Percentiles rank a stretch among this genome's conserved stretches.
These are phyloP conservation scores for Athetis lepigone DNA, from an alignment of 2,888 invertebrate species.

Conservation along the genomic window DNA sequence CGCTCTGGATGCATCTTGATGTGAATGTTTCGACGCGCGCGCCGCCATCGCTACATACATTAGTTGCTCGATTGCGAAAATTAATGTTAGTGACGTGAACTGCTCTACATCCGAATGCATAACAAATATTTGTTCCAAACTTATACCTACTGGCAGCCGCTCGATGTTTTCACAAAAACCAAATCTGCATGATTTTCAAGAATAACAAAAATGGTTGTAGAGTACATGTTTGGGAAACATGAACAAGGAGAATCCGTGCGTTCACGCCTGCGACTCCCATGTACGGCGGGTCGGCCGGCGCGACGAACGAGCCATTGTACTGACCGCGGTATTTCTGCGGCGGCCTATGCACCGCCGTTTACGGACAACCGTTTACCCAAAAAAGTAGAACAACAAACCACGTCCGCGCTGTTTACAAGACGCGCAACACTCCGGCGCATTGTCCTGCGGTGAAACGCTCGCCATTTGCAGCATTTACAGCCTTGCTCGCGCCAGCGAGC, in stretches of 20 bases:
- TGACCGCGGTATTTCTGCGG: conserved; percentile 85
- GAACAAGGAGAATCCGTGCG: conserved; percentile 77
- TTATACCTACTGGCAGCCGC: conserved; percentile 50
- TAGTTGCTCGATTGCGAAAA: conserved; percentile 72
- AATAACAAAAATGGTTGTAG: conserved; percentile 73
- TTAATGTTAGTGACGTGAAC: conserved; percentile 71
- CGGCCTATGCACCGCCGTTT: conserved; percentile 85
- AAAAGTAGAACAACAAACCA: conserved; percentile 89
- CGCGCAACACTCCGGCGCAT: conserved; percentile 86
- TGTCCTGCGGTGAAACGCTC: conserved; percentile 86
- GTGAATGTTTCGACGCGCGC: conserved; percentile 72
- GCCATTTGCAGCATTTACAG: conserved; percentile 86
- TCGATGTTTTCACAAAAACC: conserved; percentile 67
- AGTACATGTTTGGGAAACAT: conserved; percentile 73
- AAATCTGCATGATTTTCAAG: conserved; percentile 74
- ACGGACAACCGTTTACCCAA: conserved; percentile 88
- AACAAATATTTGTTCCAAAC: conserved; percentile 60
- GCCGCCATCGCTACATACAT: conserved; percentile 66
- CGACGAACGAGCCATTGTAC: conserved; percentile 85
- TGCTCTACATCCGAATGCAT: conserved; percentile 66
- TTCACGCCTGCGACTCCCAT: conserved; percentile 81
- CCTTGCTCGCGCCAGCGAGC: conserved; percentile 59
- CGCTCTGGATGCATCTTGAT: conserved; percentile 79
- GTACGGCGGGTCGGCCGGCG: conserved; percentile 72
- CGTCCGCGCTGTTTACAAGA: conserved; percentile 87